Evolutionary conservation across 2,797 vertebrate genomes (phyloP), one percentile per base, ranked within the genome.

Genomic region (Anniella stebbinsi): DNA sequence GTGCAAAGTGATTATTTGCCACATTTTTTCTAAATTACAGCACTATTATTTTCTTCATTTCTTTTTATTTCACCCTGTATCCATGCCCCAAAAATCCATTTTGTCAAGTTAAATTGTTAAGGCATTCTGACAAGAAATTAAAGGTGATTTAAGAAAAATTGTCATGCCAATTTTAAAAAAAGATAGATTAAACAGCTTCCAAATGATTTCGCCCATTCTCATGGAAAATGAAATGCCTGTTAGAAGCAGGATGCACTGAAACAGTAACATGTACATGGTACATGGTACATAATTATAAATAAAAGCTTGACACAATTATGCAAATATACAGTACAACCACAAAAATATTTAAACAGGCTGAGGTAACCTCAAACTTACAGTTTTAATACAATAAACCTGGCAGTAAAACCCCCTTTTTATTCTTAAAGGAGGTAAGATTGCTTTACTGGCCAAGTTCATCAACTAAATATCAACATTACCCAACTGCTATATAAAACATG

Each of bases 201-300:
- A 97, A 97, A 97, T 96, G 94, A 97, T 97, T 96, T 96, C 63
- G 96, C 97, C 97, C 93, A 95, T 95, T 96, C 95, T 95, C 93
- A 92, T 93, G 94, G 94, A 94, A 96, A 97, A 97, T 97, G 95
- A 97, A 96, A 98, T 97, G 97, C 97, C 97, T 97, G 98, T 98
- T 98, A 98, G 98, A 98, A 98, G 98, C 98, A 98, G 97, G 98
- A 97, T 96, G 96, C 96, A 96, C 95, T 96, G 97, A 97, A 97
- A 98, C 96, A 94, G 97, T 96, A 97, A 97, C 97, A 98, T 97
- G 97, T 97, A 97, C 97, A 98, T 96, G 96, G 97, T 98, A 96
- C 95, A 97, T 97, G 97, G 97, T 96, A 95, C 96, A 97, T 97
- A 97, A 98, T 98, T 98, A 97, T 90, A 98, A 97, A 96, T 95